Conservation (phyloP, 35 echinoderm and acorn worm species). For the Eucidaris tribuloides region DNA sequence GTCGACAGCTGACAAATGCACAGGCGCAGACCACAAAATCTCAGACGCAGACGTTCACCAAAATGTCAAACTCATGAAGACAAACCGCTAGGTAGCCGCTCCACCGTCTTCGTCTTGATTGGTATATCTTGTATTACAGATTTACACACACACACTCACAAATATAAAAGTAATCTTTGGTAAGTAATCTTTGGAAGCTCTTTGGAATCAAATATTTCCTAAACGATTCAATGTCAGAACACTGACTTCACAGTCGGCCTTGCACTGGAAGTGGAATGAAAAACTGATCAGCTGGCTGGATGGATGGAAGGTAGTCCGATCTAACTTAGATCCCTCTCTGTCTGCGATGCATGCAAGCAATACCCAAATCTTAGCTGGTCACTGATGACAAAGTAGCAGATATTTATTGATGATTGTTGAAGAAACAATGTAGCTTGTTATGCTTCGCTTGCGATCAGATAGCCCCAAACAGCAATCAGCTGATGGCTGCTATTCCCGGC, state of each 20-base stretch:
- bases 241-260: no score
- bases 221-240: no score
- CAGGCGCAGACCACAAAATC: not conserved
- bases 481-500: slow-evolving; percentile 30
- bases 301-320: not conserved
- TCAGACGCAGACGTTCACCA: not conserved
- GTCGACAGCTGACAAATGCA: not conserved
- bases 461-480: slow-evolving; percentile 21
- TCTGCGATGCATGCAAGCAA: not conserved
- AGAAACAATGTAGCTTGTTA: not conserved
- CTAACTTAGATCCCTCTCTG: not conserved
- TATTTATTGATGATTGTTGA: not conserved
- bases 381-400: not conserved
- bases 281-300: not conserved
- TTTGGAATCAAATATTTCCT: no score
- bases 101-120: no score
- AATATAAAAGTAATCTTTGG: not conserved
- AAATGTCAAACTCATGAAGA: not conserved
- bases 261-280: no score
- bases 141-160: not conserved
- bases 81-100: not conserved
- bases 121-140: not conserved
- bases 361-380: not conserved
- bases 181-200: slow-evolving; percentile 13
- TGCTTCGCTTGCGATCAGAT: not conserved